Percentiles rank a stretch among this genome's conserved stretches.
These are phyloP conservation scores for Meloidogyne exigua DNA, from an alignment of 1,140 invertebrate genomes.

Conservation along the genomic window DNA sequence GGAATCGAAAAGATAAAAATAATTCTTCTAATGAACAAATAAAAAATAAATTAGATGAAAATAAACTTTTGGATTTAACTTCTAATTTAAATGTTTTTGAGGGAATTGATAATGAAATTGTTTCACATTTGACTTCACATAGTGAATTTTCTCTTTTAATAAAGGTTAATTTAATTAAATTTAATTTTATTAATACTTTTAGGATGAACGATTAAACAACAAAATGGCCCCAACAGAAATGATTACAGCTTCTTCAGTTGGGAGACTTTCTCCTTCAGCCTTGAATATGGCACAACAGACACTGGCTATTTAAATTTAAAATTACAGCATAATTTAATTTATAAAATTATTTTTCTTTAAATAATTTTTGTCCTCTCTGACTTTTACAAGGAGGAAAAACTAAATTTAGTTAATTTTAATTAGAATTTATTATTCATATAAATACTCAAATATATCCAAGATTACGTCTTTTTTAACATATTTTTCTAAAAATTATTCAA, in stretches of 20 bases:
- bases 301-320: not conserved
- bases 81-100: too few species aligned
- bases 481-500: too few species aligned
- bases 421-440: too few species aligned
- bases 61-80: not conserved
- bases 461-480: too few species aligned
- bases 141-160: constrained; percentile 5
- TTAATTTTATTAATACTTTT: not conserved
- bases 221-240: not conserved
- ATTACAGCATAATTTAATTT: not conserved
- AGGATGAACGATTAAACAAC: not conserved
- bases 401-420: too few species aligned
- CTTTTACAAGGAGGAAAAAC: too few species aligned
- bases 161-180: not conserved
- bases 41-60: not conserved
- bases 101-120: not conserved
- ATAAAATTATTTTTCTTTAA: not conserved
- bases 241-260: not conserved
- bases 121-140: not conserved
- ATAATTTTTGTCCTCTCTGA: not conserved
- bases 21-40: not conserved
- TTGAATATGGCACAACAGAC: not conserved
- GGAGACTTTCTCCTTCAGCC: not conserved
- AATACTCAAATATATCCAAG: too few species aligned
- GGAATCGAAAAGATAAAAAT: not conserved